Conservation (phyloP, 1,140 invertebrate species). For the Monomorium pharaonis region DNA sequence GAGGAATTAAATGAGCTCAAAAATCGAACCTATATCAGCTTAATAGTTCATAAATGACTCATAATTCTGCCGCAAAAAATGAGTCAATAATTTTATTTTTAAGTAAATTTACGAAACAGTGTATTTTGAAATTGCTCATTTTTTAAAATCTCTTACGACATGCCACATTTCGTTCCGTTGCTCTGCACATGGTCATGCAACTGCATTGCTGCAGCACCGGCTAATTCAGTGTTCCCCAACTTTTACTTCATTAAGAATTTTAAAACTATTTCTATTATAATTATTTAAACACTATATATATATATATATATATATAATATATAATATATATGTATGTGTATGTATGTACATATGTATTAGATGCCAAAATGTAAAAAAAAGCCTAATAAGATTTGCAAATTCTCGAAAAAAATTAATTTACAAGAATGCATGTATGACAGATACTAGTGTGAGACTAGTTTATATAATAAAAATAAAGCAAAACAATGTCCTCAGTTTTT, state of each 20-base stretch:
- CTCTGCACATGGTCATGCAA: conserved; percentile 1
- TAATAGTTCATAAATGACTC: too few relatives aligned
- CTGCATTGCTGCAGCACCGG: not conserved
- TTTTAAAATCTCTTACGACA: conserved; percentile 29
- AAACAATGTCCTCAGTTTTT: not conserved
- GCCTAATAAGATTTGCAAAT: not conserved
- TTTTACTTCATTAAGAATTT: not conserved
- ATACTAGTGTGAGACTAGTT: too few relatives aligned
- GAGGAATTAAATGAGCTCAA: too few relatives aligned
- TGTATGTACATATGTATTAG: not conserved
- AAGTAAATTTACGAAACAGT: too few relatives aligned
- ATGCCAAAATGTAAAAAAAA: not conserved
- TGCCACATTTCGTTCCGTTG: conserved; percentile 11
- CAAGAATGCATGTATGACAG: not conserved
- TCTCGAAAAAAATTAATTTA: not conserved
- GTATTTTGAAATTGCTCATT: not conserved
- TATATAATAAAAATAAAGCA: not conserved
- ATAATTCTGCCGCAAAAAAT: too few relatives aligned
- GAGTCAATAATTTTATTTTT: too few relatives aligned
- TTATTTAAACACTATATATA: not conserved
- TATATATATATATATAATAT: too few relatives aligned
- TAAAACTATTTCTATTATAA: not conserved
- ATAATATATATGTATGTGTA: too few relatives aligned
- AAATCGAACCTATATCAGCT: too few relatives aligned
- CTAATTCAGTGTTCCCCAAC: not conserved